phyloP scores from a whole-genome alignment of 2,888 invertebrate species.

The Bombylius discolor region DNA sequence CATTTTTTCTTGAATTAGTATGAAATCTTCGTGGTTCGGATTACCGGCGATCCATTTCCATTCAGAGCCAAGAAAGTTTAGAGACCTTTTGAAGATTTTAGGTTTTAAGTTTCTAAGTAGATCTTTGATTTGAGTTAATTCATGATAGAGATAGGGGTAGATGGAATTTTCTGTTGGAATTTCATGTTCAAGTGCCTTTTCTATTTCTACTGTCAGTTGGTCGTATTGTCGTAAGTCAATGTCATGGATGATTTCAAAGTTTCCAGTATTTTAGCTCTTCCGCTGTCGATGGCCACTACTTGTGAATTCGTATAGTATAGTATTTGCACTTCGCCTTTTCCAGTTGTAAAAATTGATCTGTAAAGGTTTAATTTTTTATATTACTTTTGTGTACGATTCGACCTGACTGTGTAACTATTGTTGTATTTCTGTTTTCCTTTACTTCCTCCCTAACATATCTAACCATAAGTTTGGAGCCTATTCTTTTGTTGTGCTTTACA shows the following conservation, averaged over 20 bases:
- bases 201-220: background rate
- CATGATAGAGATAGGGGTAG: background rate
- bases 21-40: background rate
- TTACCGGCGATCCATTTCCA: constrained; percentile 4
- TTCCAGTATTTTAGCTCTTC: constrained; percentile 1
- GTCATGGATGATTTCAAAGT: background rate
- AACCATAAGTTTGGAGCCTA: constrained; percentile 2
- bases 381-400: background rate
- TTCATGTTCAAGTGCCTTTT: background rate
- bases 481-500: constrained; percentile 13
- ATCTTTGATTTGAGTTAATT: background rate
- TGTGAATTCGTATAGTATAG: constrained; percentile 2
- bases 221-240: background rate
- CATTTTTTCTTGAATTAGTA: constrained; percentile 1
- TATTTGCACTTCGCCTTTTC: background rate
- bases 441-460: constrained; percentile 11
- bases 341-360: background rate
- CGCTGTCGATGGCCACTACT: background rate
- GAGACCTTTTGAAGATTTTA: background rate
- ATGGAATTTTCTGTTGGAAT: background rate
- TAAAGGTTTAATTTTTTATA: background rate
- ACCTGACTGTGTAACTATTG: background rate
- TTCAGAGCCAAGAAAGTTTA: background rate
- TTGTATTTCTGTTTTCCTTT: constrained; percentile 3
- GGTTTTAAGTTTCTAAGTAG: background rate